These are phyloP conservation scores for Drosophila sproati DNA, from an alignment of 1,140 invertebrate species.

Conservation along the genomic window DNA sequence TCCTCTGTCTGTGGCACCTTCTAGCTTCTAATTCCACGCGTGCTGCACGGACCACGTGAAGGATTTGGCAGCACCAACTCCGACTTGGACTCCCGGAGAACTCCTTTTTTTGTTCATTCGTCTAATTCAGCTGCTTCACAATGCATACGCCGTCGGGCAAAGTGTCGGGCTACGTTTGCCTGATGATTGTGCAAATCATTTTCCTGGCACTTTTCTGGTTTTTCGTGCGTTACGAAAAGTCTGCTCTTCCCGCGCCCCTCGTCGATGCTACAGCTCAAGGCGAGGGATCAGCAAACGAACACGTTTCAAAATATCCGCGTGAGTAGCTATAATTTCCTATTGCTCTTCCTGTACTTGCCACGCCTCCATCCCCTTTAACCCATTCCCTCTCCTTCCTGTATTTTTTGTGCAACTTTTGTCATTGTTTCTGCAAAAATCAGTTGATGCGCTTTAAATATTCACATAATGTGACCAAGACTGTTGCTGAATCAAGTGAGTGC, in stretches of 20 bases:
- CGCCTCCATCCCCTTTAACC: not conserved
- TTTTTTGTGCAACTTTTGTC: not conserved
- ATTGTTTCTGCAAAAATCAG: constrained; percentile 31
- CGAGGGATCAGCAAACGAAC: constrained; percentile 74
- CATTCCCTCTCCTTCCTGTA: not conserved
- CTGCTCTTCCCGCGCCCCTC: constrained; percentile 62
- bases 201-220: constrained; percentile 82
- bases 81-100: constrained; percentile 27
- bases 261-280: constrained; percentile 47
- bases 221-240: constrained; percentile 84
- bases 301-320: constrained; percentile 84
- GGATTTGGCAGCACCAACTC: constrained; percentile 61
- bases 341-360: not conserved
- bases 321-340: constrained; percentile 67
- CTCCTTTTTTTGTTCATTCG: constrained; percentile 3
- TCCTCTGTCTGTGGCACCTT: constrained; percentile 66
- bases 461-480: constrained; percentile 5
- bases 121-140: constrained; percentile 14
- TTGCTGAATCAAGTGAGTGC: not conserved
- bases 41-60: constrained; percentile 58
- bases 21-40: constrained; percentile 66
- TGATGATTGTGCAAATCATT: constrained; percentile 84
- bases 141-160: constrained; percentile 79
- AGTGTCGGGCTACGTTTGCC: constrained; percentile 79
- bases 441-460: constrained; percentile 4